Percentiles rank a stretch among this genome's conserved stretches.
These are phyloP conservation scores for Drosophila kambysellisi DNA, from an alignment of 2,888 invertebrate species.

Conservation along the genomic window DNA sequence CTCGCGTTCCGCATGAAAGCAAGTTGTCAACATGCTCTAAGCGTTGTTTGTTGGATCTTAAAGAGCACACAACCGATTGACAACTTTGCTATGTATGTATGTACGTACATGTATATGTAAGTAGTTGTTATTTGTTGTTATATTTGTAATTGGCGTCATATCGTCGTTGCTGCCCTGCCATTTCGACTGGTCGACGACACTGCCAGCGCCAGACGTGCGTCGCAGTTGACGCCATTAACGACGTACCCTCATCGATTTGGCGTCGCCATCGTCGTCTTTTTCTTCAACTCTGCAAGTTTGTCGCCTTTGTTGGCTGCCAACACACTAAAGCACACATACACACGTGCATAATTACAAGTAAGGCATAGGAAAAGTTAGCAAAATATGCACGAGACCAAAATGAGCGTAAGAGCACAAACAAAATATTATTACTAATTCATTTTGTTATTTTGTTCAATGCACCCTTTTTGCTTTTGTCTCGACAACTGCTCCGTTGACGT, in stretches of 20 bases:
- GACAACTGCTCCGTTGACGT: constrained; percentile 22
- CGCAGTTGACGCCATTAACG: constrained; percentile 63
- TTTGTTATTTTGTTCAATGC: constrained; percentile 56
- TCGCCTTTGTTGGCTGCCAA: constrained; percentile 65
- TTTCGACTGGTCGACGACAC: constrained; percentile 71
- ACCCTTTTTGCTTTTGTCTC: constrained; percentile 50
- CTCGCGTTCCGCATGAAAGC: background rate
- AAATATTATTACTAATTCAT: constrained; percentile 77
- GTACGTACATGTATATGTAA: background rate
- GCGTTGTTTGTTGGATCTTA: constrained; percentile 1
- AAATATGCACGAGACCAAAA: constrained; percentile 43
- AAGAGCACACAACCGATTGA: constrained; percentile 22
- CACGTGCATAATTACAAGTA: constrained; percentile 46
- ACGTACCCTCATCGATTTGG: constrained; percentile 62
- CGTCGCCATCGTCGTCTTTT: constrained; percentile 16
- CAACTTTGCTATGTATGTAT: constrained; percentile 17
- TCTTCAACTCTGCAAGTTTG: constrained; percentile 35
- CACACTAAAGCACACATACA: constrained; percentile 22
- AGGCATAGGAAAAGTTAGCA: constrained; percentile 41
- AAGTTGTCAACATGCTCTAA: constrained; percentile 26
- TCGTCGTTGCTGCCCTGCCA: constrained; percentile 34
- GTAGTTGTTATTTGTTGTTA: constrained; percentile 12
- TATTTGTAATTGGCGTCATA: constrained; percentile 31
- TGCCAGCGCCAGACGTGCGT: constrained; percentile 64
- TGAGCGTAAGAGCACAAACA: constrained; percentile 45